A percentile compares a stretch with the other conserved stretches of the same genome.
Evolutionary conservation across 2,888 invertebrate species (phyloP).

Genomic region (Mesorhabditis sp.): DNA sequence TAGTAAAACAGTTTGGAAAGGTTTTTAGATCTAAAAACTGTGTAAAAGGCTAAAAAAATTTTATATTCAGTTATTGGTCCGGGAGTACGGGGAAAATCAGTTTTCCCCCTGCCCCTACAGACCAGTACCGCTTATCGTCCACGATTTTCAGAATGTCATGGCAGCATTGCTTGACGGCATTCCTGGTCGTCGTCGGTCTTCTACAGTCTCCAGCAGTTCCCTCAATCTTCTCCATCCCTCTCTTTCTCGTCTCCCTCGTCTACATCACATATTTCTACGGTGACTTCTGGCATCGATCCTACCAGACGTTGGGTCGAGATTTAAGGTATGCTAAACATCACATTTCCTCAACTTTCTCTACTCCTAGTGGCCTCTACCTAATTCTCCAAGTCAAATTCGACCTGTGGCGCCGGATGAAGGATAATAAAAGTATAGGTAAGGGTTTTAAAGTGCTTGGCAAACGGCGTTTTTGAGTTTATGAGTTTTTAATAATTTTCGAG

Average conservation of each 20-base stretch:
- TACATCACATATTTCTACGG: slow-evolving; percentile 42
- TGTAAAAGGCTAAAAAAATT: no score
- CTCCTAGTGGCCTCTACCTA: slow-evolving; percentile 48
- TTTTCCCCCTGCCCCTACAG: no score
- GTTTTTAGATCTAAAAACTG: no score
- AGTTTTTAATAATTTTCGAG: slow-evolving; percentile 19
- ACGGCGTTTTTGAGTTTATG: no score
- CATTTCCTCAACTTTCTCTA: slow-evolving; percentile 11
- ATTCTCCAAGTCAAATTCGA: slow-evolving; percentile 51
- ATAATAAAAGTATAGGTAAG: slow-evolving; percentile 49
- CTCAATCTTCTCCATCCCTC: background rate
- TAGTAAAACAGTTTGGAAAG: no score
- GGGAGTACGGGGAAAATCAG: no score
- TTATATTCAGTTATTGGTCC: no score
- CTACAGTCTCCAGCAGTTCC: slow-evolving; percentile 3
- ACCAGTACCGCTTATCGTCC: background rate
- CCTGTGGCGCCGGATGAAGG: slow-evolving; percentile 39
- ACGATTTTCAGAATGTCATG: background rate
- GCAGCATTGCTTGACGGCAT: background rate
- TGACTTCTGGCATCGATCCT: slow-evolving; percentile 55
- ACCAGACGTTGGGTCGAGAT: slow-evolving; percentile 52
- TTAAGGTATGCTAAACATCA: slow-evolving; percentile 32
- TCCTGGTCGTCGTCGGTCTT: background rate
- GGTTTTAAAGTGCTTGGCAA: slow-evolving; percentile 40
- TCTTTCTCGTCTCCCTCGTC: background rate